Conservation (phyloP, 2,113 vertebrate genomes). For the Pomatorhinus ruficollis region DNA sequence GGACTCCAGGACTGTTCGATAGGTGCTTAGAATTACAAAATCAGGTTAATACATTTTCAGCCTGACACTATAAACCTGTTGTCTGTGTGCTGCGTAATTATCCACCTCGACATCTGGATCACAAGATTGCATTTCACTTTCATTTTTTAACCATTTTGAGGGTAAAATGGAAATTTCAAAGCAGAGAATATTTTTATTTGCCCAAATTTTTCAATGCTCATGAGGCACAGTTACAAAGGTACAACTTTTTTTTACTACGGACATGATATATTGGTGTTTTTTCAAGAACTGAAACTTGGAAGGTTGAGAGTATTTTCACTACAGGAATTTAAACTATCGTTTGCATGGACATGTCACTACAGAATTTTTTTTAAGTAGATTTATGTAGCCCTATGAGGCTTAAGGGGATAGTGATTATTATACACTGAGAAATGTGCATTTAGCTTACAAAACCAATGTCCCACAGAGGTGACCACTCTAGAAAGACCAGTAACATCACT, state of each 20-base stretch:
- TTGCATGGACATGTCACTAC: not conserved
- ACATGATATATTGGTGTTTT: not conserved
- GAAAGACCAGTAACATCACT: conserved; percentile 81
- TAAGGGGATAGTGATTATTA: conserved; percentile 65
- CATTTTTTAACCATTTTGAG: not conserved
- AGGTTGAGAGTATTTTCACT: not conserved
- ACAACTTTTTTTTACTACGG: not conserved
- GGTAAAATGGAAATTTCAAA: not conserved
- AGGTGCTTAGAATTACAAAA: not conserved
- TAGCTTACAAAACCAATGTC: conserved; percentile 75
- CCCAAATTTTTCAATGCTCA: not conserved
- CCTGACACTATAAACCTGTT: not conserved
- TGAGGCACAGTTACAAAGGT: not conserved
- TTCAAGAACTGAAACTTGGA: not conserved
- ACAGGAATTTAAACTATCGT: not conserved
- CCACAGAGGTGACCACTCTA: conserved; percentile 76
- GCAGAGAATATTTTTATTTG: not conserved
- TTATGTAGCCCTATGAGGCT: conserved; percentile 34
- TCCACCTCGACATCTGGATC: not conserved
- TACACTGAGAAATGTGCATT: conserved; percentile 76
- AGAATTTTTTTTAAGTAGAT: conserved; percentile 37
- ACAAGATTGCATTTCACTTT: not conserved
- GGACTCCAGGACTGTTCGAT: not conserved
- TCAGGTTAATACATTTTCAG: not conserved
- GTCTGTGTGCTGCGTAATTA: not conserved